Evolutionary conservation across 30 jellyfish, hydroid and myxozoan species (phyloP), one percentile per base, ranked within the genome.

Genomic region (Cassiopea andromeda): DNA sequence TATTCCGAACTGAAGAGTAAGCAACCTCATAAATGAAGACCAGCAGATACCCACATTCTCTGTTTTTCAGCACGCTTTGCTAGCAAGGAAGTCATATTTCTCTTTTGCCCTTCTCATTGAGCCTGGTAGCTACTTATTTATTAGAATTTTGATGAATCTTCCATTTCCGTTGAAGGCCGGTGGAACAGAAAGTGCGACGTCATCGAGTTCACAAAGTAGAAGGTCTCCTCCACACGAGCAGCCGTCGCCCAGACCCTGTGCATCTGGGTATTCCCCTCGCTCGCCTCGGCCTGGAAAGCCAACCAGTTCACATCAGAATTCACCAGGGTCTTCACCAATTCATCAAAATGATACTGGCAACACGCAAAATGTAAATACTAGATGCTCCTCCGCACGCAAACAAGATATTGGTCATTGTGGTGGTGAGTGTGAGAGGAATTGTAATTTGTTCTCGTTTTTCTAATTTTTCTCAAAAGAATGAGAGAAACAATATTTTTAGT

Each of bases 161-260:
- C 47, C 70, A 6, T 67, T 73, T 48, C 18, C 47, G 38, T 13
- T 44, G 1, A 18, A 89, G 98, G 83, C 96, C 68, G 97, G 97
- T 1, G 73, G 96, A 43, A 84, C 98, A 1, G 91, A 94, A 47
- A 82, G 96, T 66, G 85, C 97, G 2, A 60, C 98, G 6, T 64
- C 98, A 38, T 89, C 95, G 58, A 94, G 97, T 78, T 91, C 97
- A 15, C 97, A 91, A 78, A 75, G 97, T 69, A 68, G 60, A 78
- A 67, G 92, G 77, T 93, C 98, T 76, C 97, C 98, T 59, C 97
- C 97, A 48, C 94, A 80, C 59, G 97, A 93, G 1, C 92, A 78
- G 44, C 89, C 98, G 15, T 82, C 96, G 19, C 88, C 94, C 2
- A 61, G 87, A 47, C 87, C 93, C 78, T 69, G 95, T 66, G 92